Base-by-base conservation (phyloP, 2,797 vertebrate species). In the Acridotheres tristis region DNA sequence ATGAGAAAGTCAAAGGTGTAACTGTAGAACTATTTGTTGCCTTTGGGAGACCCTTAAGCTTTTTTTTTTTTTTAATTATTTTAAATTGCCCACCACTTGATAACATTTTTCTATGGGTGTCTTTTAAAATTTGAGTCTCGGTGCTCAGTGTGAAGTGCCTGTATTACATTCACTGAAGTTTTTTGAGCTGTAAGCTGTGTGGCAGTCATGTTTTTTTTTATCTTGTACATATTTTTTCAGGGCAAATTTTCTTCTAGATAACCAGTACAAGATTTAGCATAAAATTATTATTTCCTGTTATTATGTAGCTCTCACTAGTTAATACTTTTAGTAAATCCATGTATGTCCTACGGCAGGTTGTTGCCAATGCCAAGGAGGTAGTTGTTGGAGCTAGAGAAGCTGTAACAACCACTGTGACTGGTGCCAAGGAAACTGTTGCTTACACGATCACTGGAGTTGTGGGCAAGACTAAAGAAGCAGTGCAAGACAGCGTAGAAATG, bases 401-500 rank as follows among this genome's bases (percentile, higher is more conserved):
- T 7, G 97, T 99, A 94, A 97, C 98, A 0, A 98, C 90, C 10
- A 98, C 97, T 20, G 95, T 99, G 93, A 98, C 97, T 3, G 98
- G 98, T 48, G 99, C 98, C 96, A 99, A 98, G 97, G 98, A 98
- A 91, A 98, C 98, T 0, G 98, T 99, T 77, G 97, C 98, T 9
- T 97, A 96, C 85, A 98, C 97, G 0, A 97, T 99, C 89, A 98
- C 92, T 79, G 98, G 95, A 11, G 98, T 99, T 15, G 97, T 99
- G 94, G 98, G 95, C 87, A 98, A 94, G 97, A 99, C 99, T 6
- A 98, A 98, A 78, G 99, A 97, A 7, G 98, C 97, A 0, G 96
- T 99, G 92, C 98, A 98, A 62, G 99, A 97, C 13, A 96, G 99
- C 1, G 86, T 99, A 96, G 98, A 98, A 93, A 98, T 97, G 93